phyloP scores from a whole-genome alignment of 2,113 vertebrate genomes.

The Paradisaea rubra region DNA sequence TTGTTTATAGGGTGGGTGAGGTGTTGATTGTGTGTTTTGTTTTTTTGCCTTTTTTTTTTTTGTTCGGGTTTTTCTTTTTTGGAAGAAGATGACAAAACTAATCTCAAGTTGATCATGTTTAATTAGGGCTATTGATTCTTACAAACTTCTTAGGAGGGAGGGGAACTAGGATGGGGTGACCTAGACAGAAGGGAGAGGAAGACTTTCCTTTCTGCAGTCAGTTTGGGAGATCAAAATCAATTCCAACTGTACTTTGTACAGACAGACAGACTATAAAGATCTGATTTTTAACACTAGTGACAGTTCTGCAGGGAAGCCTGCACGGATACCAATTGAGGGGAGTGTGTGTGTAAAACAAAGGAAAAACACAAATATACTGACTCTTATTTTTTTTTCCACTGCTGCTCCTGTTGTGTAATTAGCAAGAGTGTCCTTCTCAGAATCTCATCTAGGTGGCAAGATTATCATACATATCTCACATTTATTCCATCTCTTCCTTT shows the following conservation, averaged over 20 bases:
- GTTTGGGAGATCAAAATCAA: constrained; percentile 8
- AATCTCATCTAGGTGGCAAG: constrained; percentile 15
- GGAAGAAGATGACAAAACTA: constrained; percentile 32
- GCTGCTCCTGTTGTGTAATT: constrained; percentile 53
- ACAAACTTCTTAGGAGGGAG: background rate
- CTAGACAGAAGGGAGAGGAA: background rate
- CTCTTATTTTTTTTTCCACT: constrained; percentile 25
- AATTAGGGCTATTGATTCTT: constrained; percentile 6
- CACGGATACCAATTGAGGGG: background rate
- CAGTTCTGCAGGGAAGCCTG: constrained; percentile 25
- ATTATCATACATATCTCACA: background rate
- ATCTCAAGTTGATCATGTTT: background rate
- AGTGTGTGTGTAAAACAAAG: constrained; percentile 35
- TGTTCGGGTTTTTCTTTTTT: background rate
- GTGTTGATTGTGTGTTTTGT: background rate
- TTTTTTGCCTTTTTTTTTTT: background rate
- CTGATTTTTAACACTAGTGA: constrained; percentile 73
- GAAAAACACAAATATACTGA: constrained; percentile 33
- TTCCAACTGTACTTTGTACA: constrained; percentile 74
- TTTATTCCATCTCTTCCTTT: constrained; percentile 3
- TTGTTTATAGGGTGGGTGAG: constrained; percentile 43
- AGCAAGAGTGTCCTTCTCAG: constrained; percentile 33
- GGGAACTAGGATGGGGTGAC: background rate
- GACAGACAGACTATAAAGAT: constrained; percentile 25
- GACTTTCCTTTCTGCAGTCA: background rate